These are phyloP conservation scores for Cheilosia grossa DNA, from an alignment of 2,888 invertebrate genomes.

Conservation along the genomic window DNA sequence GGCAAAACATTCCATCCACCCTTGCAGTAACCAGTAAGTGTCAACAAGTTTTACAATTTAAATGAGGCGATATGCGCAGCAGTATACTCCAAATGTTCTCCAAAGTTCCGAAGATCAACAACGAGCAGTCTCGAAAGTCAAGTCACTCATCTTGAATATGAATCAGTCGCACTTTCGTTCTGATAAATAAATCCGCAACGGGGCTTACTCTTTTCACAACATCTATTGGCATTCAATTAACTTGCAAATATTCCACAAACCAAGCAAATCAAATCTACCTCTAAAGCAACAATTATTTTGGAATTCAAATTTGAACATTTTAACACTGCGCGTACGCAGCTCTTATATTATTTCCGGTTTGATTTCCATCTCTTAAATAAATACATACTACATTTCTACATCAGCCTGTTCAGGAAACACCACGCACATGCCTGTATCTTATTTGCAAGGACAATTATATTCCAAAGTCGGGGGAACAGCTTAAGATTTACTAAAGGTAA, in stretches of 20 bases:
- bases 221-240: background rate
- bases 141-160: conserved; percentile 49
- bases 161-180: conserved; percentile 40
- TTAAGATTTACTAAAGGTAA: conserved; percentile 42
- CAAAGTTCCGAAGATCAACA: conserved; percentile 23
- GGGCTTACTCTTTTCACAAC: background rate
- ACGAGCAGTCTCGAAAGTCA: conserved; percentile 13
- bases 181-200: conserved; percentile 24
- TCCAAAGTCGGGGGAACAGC: background rate
- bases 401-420: too few species aligned
- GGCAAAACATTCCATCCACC: conserved; percentile 4
- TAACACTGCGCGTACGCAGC: background rate
- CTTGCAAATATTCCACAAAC: conserved; percentile 4
- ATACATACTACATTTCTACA: too few species aligned
- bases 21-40: conserved; percentile 3
- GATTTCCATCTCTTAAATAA: background rate
- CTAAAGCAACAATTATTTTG: background rate
- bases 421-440: background rate
- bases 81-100: conserved; percentile 20
- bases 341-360: conserved; percentile 49
- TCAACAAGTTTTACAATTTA: conserved; percentile 67
- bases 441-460: background rate
- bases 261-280: background rate
- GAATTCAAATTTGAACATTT: background rate
- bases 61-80: conserved; percentile 56